Percentiles rank a stretch among this genome's conserved stretches.
These are phyloP conservation scores for roundworm (Caenorhabditis elegans) DNA, from an alignment of 1,140 invertebrate species.

Conservation along the genomic window WBcel235 BX284604.4:12695001-12695500, in stretches of 20 bases:
- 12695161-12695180: no score
- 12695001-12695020: no score
- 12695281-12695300: neutral
- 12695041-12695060: slow-evolving; percentile 3
- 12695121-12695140: neutral
- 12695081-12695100: neutral
- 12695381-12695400: no score
- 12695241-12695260: neutral
- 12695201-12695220: slow-evolving; percentile 11
- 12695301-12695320: neutral
- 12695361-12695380: no score
- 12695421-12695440: no score
- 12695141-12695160: neutral
- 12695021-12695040: neutral
- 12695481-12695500: no score
- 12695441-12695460: no score
- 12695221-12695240: neutral
- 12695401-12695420: no score
- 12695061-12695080: neutral
- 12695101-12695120: neutral
- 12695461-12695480: no score
- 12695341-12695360: neutral
- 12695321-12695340: neutral
- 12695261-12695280: neutral
- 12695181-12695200: slow-evolving; percentile 15